Conservation (phyloP, 2,113 vertebrate genomes). For the Cisticola juncidis region DNA sequence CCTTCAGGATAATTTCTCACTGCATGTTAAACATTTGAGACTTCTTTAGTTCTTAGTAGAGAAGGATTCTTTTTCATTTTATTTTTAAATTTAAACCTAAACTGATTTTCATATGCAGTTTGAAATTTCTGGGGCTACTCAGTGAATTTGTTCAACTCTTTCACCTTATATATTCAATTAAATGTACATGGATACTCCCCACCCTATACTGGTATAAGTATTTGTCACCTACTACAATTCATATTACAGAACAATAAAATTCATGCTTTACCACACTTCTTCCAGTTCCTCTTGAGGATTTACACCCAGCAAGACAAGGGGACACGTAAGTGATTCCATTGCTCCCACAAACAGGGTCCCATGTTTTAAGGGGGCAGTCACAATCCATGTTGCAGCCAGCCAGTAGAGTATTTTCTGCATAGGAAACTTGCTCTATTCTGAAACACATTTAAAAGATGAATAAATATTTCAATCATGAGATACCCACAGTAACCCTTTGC, state of each 20-base stretch:
- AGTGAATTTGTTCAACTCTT: neutral
- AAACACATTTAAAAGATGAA: slow-evolving; percentile 42
- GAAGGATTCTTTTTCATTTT: neutral
- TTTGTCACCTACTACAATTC: neutral
- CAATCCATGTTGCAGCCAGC: slow-evolving; percentile 81
- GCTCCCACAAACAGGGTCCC: slow-evolving; percentile 90
- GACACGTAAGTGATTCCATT: slow-evolving; percentile 86
- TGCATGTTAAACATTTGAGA: neutral
- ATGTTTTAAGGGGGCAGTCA: slow-evolving; percentile 69
- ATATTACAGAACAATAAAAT: neutral
- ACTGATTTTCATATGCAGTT: neutral
- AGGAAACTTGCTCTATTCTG: slow-evolving; percentile 63
- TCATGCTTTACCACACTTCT: slow-evolving; percentile 75
- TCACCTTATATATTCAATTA: neutral
- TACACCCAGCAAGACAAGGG: slow-evolving; percentile 90
- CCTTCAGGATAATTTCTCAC: neutral
- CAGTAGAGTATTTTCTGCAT: slow-evolving; percentile 61
- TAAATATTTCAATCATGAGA: neutral
- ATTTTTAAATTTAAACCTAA: neutral
- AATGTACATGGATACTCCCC: neutral
- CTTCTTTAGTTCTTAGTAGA: neutral
- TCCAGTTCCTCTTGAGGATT: slow-evolving; percentile 75
- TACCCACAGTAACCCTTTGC: neutral
- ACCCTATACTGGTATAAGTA: neutral
- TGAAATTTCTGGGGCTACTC: neutral